Percentiles rank a stretch among this genome's conserved stretches.
Evolutionary conservation across 2,113 vertebrate genomes (phyloP).

Genomic region (Origma solitaria): DNA sequence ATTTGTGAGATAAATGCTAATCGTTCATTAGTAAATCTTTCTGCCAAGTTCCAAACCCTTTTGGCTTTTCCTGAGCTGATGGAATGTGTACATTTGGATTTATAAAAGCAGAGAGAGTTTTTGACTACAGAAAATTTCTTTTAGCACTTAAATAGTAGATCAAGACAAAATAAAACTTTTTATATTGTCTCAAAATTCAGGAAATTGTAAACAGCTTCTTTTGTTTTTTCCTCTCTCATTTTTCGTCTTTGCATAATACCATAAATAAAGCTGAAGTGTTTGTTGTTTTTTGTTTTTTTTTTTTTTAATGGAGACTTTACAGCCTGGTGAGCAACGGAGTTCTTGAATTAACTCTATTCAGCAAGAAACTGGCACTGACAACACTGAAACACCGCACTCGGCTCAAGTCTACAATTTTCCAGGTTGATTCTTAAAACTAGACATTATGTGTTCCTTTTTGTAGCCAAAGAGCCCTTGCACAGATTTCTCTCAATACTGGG

Average conservation of each 20-base stretch:
- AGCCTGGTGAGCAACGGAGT: neutral
- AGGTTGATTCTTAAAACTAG: neutral
- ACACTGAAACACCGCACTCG: neutral
- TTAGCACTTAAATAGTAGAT: neutral
- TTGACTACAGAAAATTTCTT: neutral
- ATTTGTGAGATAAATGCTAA: conserved; percentile 22
- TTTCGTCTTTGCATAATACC: neutral
- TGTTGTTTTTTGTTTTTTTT: neutral
- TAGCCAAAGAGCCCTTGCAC: neutral
- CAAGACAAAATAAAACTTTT: neutral
- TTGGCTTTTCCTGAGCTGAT: neutral
- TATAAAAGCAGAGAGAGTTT: neutral
- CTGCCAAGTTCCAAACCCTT: neutral
- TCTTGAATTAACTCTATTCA: neutral
- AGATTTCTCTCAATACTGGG: neutral
- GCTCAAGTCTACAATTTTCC: neutral
- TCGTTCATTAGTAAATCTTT: neutral
- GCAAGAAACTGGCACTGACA: neutral
- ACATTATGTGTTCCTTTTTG: neutral
- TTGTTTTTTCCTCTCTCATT: neutral
- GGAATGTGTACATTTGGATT: neutral
- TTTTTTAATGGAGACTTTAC: neutral
- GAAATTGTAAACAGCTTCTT: neutral
- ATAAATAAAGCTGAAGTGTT: neutral
- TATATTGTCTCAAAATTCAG: neutral